phyloP scores from a whole-genome alignment of 2,113 vertebrate genomes.

The Daboia siamensis region DNA sequence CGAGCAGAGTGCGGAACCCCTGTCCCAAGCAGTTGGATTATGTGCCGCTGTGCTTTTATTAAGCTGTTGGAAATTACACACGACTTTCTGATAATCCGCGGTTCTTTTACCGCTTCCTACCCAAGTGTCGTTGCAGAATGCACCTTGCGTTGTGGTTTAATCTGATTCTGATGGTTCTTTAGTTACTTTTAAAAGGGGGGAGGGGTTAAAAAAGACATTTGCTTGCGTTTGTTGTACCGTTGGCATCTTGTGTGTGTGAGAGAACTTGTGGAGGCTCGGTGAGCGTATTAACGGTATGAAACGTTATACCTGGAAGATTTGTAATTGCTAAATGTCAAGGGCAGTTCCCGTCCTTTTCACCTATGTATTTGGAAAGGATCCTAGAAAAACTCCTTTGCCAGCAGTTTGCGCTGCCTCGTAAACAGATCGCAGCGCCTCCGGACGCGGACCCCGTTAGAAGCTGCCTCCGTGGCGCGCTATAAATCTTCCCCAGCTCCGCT shows the following conservation, averaged over 20 bases:
- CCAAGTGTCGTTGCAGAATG: neutral
- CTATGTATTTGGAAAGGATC: conserved; percentile 1
- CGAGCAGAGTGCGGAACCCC: too few species aligned
- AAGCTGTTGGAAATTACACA: neutral
- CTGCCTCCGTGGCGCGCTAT: neutral
- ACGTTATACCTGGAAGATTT: neutral
- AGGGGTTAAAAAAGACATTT: neutral
- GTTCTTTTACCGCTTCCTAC: neutral
- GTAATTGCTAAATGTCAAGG: conserved; percentile 8
- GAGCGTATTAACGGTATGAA: neutral
- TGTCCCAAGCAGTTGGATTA: neutral
- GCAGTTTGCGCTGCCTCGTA: neutral
- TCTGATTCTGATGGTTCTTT: neutral
- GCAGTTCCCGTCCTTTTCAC: neutral
- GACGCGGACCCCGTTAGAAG: neutral
- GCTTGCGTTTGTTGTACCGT: neutral
- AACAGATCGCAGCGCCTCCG: too few species aligned
- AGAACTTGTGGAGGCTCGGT: rapidly evolving
- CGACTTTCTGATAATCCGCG: neutral
- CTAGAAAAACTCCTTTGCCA: neutral
- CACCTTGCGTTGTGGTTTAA: neutral
- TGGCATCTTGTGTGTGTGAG: neutral
- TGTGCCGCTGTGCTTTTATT: neutral
- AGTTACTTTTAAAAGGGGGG: neutral
- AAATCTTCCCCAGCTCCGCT: neutral